These are phyloP conservation scores for Xestia xanthographa DNA, from an alignment of 2,888 invertebrate genomes.

Conservation along the genomic window DNA sequence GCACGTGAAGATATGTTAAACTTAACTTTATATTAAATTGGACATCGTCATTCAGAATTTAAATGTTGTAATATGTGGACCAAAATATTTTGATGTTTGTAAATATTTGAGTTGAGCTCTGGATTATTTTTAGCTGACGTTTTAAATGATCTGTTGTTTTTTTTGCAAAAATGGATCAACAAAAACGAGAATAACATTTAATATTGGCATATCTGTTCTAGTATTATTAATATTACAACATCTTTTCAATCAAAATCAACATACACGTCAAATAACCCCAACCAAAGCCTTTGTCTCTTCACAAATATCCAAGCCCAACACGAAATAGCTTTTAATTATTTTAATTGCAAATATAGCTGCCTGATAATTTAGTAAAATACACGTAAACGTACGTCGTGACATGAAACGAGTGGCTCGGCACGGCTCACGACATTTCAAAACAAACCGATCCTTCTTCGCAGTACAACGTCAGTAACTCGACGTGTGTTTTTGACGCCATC, in stretches of 20 bases:
- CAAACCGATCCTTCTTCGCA: slow-evolving; percentile 81
- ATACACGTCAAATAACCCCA: not conserved
- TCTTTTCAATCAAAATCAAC: slow-evolving; percentile 18
- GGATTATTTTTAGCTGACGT: slow-evolving; percentile 9
- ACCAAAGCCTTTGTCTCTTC: slow-evolving; percentile 2
- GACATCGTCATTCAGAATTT: slow-evolving; percentile 63
- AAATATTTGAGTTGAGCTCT: slow-evolving; percentile 38
- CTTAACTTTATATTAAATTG: slow-evolving; percentile 66
- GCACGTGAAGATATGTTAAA: slow-evolving; percentile 71
- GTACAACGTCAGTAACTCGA: slow-evolving; percentile 78
- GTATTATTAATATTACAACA: slow-evolving; percentile 24
- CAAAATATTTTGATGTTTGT: slow-evolving; percentile 49
- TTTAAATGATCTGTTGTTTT: not conserved
- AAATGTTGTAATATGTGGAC: slow-evolving; percentile 56
- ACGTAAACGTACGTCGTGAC: slow-evolving; percentile 73
- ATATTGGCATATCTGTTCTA: not conserved
- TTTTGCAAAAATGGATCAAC: not conserved
- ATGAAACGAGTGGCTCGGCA: slow-evolving; percentile 82
- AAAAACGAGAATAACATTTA: not conserved
- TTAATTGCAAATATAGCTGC: slow-evolving; percentile 56
- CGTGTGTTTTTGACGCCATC: slow-evolving; percentile 78
- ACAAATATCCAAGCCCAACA: slow-evolving; percentile 17
- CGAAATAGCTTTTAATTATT: slow-evolving; percentile 52
- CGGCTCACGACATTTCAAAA: slow-evolving; percentile 86
- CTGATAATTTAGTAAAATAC: slow-evolving; percentile 64